Evolutionary conservation across 2,888 invertebrate species (phyloP).

Genomic region (Caenorhabditis virilis): DNA sequence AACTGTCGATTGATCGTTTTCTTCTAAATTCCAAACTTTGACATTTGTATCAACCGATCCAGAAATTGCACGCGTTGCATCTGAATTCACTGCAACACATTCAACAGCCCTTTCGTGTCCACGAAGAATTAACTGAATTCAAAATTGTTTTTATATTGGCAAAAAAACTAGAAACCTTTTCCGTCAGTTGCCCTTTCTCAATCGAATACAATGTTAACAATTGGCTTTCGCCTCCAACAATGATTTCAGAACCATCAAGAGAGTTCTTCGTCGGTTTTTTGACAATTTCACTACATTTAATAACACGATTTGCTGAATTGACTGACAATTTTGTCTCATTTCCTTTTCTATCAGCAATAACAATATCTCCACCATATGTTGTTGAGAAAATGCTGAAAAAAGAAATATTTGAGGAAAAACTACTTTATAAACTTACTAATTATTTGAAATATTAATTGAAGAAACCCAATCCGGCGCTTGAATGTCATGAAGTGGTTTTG

Average conservation of each 20-base stretch:
- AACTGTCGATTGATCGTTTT: slow-evolving; percentile 36
- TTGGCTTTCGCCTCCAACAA: slow-evolving; percentile 59
- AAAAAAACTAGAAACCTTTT: slow-evolving; percentile 14
- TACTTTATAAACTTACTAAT: slow-evolving; percentile 51
- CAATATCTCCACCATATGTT: slow-evolving; percentile 61
- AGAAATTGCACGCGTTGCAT: slow-evolving; percentile 71
- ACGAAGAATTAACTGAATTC: slow-evolving; percentile 73
- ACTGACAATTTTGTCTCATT: slow-evolving; percentile 29
- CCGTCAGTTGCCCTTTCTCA: slow-evolving; percentile 21
- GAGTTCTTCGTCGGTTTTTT: slow-evolving; percentile 21
- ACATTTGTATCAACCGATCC: slow-evolving; percentile 71
- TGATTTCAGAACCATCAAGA: slow-evolving; percentile 30
- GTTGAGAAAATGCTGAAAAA: slow-evolving; percentile 61
- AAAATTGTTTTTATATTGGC: background rate
- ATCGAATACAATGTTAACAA: slow-evolving; percentile 48
- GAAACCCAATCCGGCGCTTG: slow-evolving; percentile 98
- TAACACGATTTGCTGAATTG: slow-evolving; percentile 18
- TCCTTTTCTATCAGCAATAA: slow-evolving; percentile 53
- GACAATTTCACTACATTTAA: slow-evolving; percentile 43
- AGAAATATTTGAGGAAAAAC: background rate
- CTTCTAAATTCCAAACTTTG: slow-evolving; percentile 71
- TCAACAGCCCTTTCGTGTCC: slow-evolving; percentile 93
- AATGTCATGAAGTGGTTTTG: slow-evolving; percentile 87
- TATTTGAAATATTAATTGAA: slow-evolving; percentile 73
- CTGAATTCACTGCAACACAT: slow-evolving; percentile 80